Conservation (phyloP, 64 coral and sea anemone genomes). For the Anthopleura sola region DNA sequence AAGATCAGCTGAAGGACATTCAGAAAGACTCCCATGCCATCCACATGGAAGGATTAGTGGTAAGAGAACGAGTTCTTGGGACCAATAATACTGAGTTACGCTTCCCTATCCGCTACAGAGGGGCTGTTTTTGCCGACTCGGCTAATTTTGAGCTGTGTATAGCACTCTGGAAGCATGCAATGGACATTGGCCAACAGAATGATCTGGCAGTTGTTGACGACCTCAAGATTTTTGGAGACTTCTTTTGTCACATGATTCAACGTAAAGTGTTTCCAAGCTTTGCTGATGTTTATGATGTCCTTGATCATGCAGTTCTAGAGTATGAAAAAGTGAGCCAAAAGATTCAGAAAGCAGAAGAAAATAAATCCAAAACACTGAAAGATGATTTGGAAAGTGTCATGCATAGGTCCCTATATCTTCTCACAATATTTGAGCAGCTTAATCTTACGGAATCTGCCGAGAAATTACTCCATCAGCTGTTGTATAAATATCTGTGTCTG, state of each 20-base stretch:
- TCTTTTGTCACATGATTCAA: constrained; percentile 85
- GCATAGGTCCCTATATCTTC: too few species aligned
- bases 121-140: constrained; percentile 77
- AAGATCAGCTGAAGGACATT: constrained; percentile 12
- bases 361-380: constrained; percentile 24
- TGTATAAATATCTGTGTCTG: too few species aligned
- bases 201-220: constrained; percentile 54
- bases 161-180: constrained; percentile 53
- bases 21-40: constrained; percentile 19
- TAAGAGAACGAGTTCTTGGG: constrained; percentile 78
- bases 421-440: constrained; percentile 47
- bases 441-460: constrained; percentile 45
- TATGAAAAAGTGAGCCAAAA: constrained; percentile 66
- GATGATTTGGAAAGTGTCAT: constrained; percentile 43
- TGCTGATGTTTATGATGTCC: constrained; percentile 28
- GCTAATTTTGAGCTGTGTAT: constrained; percentile 58
- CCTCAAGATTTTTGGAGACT: constrained; percentile 74
- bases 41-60: not conserved
- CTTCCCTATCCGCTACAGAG: constrained; percentile 68
- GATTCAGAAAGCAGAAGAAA: constrained; percentile 25
- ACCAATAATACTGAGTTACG: constrained; percentile 58
- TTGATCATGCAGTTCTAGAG: constrained; percentile 60
- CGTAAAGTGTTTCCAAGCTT: constrained; percentile 14
- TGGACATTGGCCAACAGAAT: constrained; percentile 77
- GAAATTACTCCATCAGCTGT: constrained; percentile 2